Percentiles rank a stretch among this genome's conserved stretches.
Evolutionary conservation across 30 jellyfish, hydroid and myxozoan genomes (phyloP).

Genomic region (Pseudorhiza aurosa): DNA sequence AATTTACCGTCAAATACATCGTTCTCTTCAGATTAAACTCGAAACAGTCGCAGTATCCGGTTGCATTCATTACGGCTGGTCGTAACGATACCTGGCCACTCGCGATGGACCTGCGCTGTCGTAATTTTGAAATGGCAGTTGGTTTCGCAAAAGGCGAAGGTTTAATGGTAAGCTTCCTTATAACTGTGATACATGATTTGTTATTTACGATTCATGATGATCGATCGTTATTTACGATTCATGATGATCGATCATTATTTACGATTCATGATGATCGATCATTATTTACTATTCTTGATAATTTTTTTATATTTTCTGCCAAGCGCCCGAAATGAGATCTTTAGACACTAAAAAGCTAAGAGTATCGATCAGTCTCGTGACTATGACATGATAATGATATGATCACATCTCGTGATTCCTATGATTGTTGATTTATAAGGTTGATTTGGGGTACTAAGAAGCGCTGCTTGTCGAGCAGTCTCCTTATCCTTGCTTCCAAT

Average conservation of each 20-base stretch:
- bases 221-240: not conserved
- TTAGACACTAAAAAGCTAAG: no score
- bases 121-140: slow-evolving; percentile 50
- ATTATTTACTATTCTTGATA: not conserved
- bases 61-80: slow-evolving; percentile 59
- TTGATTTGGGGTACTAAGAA: no score
- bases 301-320: not conserved
- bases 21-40: slow-evolving; percentile 27
- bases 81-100: slow-evolving; percentile 42
- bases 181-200: not conserved
- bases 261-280: not conserved
- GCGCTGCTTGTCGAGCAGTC: no score
- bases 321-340: no score
- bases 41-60: slow-evolving; percentile 59
- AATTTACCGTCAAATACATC: no score
- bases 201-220: not conserved
- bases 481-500: no score
- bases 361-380: no score
- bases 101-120: slow-evolving; percentile 56
- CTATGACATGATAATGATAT: no score
- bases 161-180: slow-evolving; percentile 20
- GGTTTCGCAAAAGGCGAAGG: slow-evolving; percentile 59
- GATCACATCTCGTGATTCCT: no score
- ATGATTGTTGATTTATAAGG: no score
- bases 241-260: not conserved